Evolutionary conservation across 1,140 invertebrate species (phyloP).

Genomic region (Cryptotermes secundus): DNA sequence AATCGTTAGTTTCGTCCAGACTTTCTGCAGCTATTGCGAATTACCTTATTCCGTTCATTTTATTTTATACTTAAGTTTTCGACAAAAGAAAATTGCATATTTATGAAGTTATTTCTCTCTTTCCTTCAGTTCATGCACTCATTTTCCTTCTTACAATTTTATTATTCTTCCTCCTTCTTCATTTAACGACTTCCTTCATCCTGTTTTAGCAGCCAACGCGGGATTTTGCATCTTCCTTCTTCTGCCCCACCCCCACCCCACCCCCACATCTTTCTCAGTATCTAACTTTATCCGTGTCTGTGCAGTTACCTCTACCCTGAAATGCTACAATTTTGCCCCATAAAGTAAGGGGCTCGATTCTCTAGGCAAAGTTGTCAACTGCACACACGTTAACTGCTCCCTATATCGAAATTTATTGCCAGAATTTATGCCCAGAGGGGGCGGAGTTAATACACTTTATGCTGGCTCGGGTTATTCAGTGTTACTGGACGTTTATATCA

Average conservation of each 20-base stretch:
- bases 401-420: conserved; percentile 26
- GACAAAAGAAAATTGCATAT: conserved; percentile 31
- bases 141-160: conserved; percentile 29
- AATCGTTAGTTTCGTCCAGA: not conserved
- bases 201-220: not conserved
- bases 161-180: conserved; percentile 31
- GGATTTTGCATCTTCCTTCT: not conserved
- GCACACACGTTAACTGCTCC: conserved; percentile 2
- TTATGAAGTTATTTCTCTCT: conserved; percentile 33
- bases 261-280: not conserved
- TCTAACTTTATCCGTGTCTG: not conserved
- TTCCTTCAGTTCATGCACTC: conserved; percentile 24
- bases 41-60: not conserved
- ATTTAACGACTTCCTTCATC: conserved; percentile 26
- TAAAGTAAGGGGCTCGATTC: not conserved
- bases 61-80: not conserved
- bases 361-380: conserved; percentile 11
- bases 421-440: conserved; percentile 23
- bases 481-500: conserved; percentile 1
- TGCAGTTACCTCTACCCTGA: not conserved
- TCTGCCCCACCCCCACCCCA: not conserved
- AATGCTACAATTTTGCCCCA: conserved; percentile 19
- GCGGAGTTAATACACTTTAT: conserved; percentile 25
- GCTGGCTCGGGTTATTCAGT: not conserved
- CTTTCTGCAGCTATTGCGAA: not conserved